phyloP scores from a whole-genome alignment of 2,113 vertebrate species.

The Cichladusa arquata region DNA sequence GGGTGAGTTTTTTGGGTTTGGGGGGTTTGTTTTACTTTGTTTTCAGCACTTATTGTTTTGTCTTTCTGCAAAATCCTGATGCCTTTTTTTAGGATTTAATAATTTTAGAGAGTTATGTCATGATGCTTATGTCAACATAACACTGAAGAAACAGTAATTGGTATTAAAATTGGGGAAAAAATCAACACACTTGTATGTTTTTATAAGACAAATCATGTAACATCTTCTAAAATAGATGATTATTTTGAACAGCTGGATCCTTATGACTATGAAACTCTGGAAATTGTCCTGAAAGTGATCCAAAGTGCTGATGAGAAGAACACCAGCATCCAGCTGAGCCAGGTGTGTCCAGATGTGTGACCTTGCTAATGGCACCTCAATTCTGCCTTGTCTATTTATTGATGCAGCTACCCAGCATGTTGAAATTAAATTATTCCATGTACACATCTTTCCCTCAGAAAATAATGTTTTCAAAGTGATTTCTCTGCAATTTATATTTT shows the following conservation, averaged over 20 bases:
- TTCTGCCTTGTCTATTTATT: neutral
- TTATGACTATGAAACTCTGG: constrained; percentile 93
- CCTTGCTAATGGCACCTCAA: neutral
- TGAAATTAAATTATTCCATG: neutral
- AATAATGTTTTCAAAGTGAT: neutral
- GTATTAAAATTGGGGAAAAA: neutral
- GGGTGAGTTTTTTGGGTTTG: neutral
- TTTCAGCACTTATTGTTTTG: neutral
- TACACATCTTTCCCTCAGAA: neutral
- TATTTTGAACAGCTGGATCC: constrained; percentile 86
- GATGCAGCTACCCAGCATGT: neutral
- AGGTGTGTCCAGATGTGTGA: constrained; percentile 70
- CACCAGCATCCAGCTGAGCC: constrained; percentile 78
- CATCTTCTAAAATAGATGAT: neutral
- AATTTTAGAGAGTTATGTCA: neutral
- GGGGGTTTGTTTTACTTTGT: neutral
- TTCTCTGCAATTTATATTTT: neutral
- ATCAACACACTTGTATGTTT: neutral
- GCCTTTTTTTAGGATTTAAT: neutral
- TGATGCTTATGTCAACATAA: neutral
- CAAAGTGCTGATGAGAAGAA: constrained; percentile 83
- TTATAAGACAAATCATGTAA: neutral
- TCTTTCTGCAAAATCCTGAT: neutral
- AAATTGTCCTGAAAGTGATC: constrained; percentile 86
- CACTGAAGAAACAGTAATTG: neutral